A percentile compares a stretch with the other conserved stretches of the same genome.
phyloP scores from a whole-genome alignment of 2,113 vertebrate species.

The Lepisosteus oculatus region DNA sequence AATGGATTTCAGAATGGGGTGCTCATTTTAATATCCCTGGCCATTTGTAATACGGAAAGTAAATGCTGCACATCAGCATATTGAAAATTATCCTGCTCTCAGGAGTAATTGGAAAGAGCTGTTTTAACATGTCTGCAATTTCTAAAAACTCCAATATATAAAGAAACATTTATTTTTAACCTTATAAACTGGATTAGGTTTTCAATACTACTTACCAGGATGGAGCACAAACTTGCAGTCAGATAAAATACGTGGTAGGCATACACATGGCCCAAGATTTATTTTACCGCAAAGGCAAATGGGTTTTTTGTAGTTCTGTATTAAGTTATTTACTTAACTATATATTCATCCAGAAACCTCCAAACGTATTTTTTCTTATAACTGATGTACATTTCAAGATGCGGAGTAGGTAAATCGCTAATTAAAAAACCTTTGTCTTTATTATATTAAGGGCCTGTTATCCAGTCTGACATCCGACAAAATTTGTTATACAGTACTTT shows the following conservation, averaged over 20 bases:
- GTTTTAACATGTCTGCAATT: conserved; percentile 19
- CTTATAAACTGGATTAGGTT: not conserved
- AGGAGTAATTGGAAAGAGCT: conserved; percentile 32
- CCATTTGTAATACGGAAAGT: conserved; percentile 48
- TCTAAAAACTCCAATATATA: conserved; percentile 11
- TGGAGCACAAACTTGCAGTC: not conserved
- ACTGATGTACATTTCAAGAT: too few relatives aligned
- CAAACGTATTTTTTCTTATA: too few relatives aligned
- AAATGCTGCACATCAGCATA: conserved; percentile 49
- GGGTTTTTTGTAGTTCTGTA: not conserved
- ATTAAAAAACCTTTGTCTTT: too few relatives aligned
- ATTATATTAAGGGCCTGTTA: too few relatives aligned
- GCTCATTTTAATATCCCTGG: conserved; percentile 54
- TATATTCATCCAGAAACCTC: too few relatives aligned
- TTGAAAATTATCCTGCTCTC: conserved; percentile 40
- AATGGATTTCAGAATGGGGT: conserved; percentile 50
- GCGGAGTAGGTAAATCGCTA: too few relatives aligned
- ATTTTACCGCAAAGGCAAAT: not conserved
- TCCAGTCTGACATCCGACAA: too few relatives aligned
- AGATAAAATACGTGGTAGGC: not conserved
- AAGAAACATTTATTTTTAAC: conserved; percentile 8
- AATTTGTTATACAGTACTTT: too few relatives aligned
- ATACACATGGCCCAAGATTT: not conserved
- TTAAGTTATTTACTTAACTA: not conserved
- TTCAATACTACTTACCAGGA: conserved; percentile 5